Conservation (phyloP, 2,888 invertebrate genomes). For the Tenthredo amoena region DNA sequence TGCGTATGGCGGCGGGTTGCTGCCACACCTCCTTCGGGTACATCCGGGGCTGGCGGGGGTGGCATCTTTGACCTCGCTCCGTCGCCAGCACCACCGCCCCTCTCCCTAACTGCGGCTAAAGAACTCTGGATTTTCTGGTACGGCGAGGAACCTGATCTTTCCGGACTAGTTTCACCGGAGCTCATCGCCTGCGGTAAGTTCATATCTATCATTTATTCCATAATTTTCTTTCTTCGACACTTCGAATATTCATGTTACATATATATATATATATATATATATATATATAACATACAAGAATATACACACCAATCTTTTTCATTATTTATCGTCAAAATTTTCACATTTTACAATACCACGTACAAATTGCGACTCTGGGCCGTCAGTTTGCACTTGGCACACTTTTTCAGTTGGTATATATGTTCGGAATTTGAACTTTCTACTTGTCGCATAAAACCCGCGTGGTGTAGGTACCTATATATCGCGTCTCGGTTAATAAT, state of each 20-base stretch:
- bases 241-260: background rate
- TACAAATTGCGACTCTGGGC: background rate
- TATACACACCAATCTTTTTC: no score
- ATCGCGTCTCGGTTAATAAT: background rate
- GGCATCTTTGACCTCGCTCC: slow-evolving; percentile 80
- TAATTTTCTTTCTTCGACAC: background rate
- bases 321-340: background rate
- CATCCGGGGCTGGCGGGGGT: slow-evolving; percentile 75
- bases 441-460: background rate
- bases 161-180: slow-evolving; percentile 91
- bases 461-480: background rate
- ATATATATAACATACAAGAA: background rate
- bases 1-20: slow-evolving; percentile 98
- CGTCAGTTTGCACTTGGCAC: slow-evolving; percentile 11
- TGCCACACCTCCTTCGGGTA: slow-evolving; percentile 78
- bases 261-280: background rate
- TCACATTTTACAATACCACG: background rate
- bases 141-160: slow-evolving; percentile 96
- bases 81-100: slow-evolving; percentile 85
- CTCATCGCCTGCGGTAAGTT: slow-evolving; percentile 92
- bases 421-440: background rate
- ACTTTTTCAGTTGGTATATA: background rate
- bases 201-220: background rate
- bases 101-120: slow-evolving; percentile 93
- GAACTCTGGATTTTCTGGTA: slow-evolving; percentile 99